Evolutionary conservation across 2,888 invertebrate species (phyloP).

Genomic region (Quadriops clusia): DNA sequence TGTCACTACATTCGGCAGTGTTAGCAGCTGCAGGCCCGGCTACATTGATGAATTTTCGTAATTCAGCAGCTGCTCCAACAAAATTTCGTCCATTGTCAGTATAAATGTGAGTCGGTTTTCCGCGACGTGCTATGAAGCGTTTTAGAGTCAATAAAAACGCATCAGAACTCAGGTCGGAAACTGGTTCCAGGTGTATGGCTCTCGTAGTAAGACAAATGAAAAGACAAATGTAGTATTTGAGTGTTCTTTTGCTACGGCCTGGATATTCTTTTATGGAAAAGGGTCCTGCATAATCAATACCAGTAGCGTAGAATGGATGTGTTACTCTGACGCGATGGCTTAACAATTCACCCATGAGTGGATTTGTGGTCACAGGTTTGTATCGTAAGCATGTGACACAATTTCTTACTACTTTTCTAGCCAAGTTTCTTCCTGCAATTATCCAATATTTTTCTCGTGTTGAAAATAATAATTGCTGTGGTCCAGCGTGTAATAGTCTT

Average conservation of each 20-base stretch:
- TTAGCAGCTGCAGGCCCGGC: background rate
- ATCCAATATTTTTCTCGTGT: constrained; percentile 14
- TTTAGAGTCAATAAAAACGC: constrained; percentile 14
- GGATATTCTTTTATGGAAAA: constrained; percentile 13
- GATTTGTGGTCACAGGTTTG: constrained; percentile 12
- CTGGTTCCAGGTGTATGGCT: constrained; percentile 18
- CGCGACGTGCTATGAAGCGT: constrained; percentile 15
- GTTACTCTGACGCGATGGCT: constrained; percentile 9
- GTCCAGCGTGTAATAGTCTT: constrained; percentile 14
- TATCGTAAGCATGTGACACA: constrained; percentile 15
- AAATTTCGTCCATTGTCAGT: constrained; percentile 15
- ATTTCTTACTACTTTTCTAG: constrained; percentile 11
- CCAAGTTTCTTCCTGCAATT: constrained; percentile 12
- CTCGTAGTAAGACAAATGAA: constrained; percentile 19
- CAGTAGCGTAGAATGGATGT: constrained; percentile 13
- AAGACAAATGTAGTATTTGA: constrained; percentile 15
- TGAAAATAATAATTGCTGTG: constrained; percentile 13
- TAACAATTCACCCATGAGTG: constrained; percentile 17
- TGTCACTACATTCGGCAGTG: constrained; percentile 1
- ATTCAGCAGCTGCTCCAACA: constrained; percentile 11
- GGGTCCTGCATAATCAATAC: constrained; percentile 19
- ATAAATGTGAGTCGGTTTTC: constrained; percentile 10
- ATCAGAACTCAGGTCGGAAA: constrained; percentile 15
- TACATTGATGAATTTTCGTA: constrained; percentile 8
- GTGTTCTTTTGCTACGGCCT: constrained; percentile 10